A percentile compares a stretch with the other conserved stretches of the same genome.
Evolutionary conservation across 2,113 vertebrate species (phyloP).

Genomic region (Physeter macrocephalus): DNA sequence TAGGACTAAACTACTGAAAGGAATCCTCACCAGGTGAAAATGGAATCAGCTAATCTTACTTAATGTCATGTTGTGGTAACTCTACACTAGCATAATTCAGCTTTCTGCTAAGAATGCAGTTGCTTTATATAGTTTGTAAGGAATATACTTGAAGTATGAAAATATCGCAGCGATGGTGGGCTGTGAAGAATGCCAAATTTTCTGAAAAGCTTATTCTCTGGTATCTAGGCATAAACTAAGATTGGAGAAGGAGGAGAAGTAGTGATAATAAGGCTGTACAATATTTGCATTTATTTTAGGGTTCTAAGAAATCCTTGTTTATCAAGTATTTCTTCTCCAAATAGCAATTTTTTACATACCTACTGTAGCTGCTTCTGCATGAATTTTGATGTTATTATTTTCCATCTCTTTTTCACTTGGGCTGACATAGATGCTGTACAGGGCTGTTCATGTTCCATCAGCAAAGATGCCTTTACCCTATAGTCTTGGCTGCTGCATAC

Average conservation of each 20-base stretch:
- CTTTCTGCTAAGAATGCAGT: conserved; percentile 2
- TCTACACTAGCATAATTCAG: not conserved
- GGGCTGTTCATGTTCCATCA: not conserved
- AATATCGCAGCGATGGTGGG: not conserved
- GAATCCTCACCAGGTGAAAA: conserved; percentile 2
- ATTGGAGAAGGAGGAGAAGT: not conserved
- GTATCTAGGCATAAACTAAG: not conserved
- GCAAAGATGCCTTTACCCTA: conserved; percentile 19
- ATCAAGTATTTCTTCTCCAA: not conserved
- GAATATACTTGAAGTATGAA: conserved; percentile 25
- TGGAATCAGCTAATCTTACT: conserved; percentile 39
- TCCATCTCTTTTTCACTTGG: not conserved
- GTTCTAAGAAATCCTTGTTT: not conserved
- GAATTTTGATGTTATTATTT: not conserved
- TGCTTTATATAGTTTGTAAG: conserved; percentile 4
- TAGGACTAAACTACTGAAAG: conserved; percentile 6
- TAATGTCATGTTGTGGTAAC: not conserved
- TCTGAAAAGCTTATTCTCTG: not conserved
- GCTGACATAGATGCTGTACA: not conserved
- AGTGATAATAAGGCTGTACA: not conserved
- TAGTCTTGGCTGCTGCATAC: not conserved
- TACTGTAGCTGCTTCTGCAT: not conserved
- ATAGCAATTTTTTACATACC: not conserved
- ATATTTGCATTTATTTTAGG: conserved; percentile 14
- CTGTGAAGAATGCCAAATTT: not conserved